Conservation (phyloP, 2,888 invertebrate genomes). For the Megastigmus dorsalis region DNA sequence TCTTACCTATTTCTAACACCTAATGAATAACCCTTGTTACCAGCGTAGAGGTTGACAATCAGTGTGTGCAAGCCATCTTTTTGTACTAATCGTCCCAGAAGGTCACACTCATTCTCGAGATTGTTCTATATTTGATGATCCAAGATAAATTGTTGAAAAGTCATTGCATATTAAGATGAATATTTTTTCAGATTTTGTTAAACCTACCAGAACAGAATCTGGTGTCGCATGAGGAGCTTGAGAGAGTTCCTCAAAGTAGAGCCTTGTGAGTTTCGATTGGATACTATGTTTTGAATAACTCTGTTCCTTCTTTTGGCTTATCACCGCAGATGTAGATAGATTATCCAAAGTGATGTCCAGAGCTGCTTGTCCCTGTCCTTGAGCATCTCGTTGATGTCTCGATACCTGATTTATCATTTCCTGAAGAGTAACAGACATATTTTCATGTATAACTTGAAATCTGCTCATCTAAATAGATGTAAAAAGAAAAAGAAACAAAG, state of each 20-base stretch:
- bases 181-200: not conserved
- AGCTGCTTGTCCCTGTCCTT: constrained; percentile 59
- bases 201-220: constrained; percentile 71
- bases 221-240: constrained; percentile 72
- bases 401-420: constrained; percentile 56
- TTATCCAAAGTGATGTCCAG: constrained; percentile 63
- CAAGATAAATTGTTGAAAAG: constrained; percentile 11
- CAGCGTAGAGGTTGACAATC: constrained; percentile 92
- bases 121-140: constrained; percentile 64
- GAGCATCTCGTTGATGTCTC: constrained; percentile 61
- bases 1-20: constrained; percentile 79
- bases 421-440: not conserved
- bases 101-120: constrained; percentile 74
- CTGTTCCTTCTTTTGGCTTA: constrained; percentile 67
- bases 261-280: constrained; percentile 71
- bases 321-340: constrained; percentile 55
- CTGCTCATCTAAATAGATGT: no score
- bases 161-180: not conserved
- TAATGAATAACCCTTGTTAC: constrained; percentile 92
- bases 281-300: constrained; percentile 70
- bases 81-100: constrained; percentile 89
- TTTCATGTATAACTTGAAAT: not conserved
- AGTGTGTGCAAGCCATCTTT: constrained; percentile 91
- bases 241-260: constrained; percentile 72
- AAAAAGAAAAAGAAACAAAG: constrained; percentile 2